Base-by-base conservation (phyloP, 2,113 vertebrate genomes). In the Riparia riparia region DNA sequence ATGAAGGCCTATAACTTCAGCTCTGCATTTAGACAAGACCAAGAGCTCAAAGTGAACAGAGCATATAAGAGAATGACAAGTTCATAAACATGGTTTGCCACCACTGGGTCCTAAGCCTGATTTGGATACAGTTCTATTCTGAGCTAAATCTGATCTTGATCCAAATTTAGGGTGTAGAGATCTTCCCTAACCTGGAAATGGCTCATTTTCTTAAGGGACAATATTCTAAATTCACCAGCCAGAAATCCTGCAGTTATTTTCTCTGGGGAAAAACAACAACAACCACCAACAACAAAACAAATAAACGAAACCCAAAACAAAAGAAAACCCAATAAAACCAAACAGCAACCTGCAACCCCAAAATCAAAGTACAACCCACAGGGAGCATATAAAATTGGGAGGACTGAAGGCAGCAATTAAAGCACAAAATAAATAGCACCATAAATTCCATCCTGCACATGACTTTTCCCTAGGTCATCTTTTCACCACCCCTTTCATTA, bases 401-500 rank as follows among this genome's bases (percentile, higher is more conserved):
- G 20, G 41, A 63, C 58, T 47, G 58, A 86, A 89, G 86, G 58
- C 44, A 92, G 74, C 42, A 77, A 64, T 86, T 74, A 95, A 96
- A 74, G 25, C 45, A 63, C 31, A 82, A 87, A 97, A 82, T 60
- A 61, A 94, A 80, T 50, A 64, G 50, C 70, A 73, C 29, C 64
- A 79, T 58, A 64, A 83, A 64, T 86, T 93, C 32, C 25, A 47
- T 14, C 47, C 64, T 89, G 73, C 58, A 58, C 47, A 80, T 8
- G 65, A 82, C 34, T 45, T 89, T 96, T 91, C 47, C 54, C 32
- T 37, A 47, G 68, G 80, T 78, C 61, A 37, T 69, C 77, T 87
- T 95, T 79, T 91, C 86, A 94, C 51, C 58, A 92, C 41, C 29
- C 76, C 29, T 78, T 85, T 81, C 78, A 63, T 70, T 90, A 90